phyloP scores from a whole-genome alignment of 2,888 invertebrate genomes.

The Eulithis testata region DNA sequence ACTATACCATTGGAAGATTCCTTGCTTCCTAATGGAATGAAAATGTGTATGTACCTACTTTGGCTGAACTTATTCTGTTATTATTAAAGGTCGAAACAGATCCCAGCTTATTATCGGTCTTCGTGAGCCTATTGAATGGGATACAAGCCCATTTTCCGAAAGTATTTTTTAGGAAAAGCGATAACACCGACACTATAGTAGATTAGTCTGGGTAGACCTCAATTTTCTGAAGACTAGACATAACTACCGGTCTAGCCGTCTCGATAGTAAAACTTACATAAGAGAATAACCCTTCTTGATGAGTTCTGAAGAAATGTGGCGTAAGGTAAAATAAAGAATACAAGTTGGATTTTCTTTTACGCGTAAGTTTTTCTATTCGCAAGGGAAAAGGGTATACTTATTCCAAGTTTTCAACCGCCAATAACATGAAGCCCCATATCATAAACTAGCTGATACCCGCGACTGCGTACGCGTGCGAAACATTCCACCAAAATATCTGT shows the following conservation, averaged over 20 bases:
- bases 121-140: conserved; percentile 8
- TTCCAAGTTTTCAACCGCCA: not conserved
- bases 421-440: too few species aligned
- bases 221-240: not conserved
- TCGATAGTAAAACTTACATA: conserved; percentile 15
- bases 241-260: conserved; percentile 8
- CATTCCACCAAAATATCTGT: too few species aligned
- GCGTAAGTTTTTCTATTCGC: not conserved
- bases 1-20: too few species aligned
- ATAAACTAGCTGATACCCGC: too few species aligned
- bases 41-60: too few species aligned
- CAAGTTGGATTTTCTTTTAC: not conserved
- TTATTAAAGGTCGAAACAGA: not conserved
- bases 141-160: conserved; percentile 20
- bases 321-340: conserved; percentile 7
- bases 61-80: not conserved
- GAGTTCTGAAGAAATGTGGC: conserved; percentile 16
- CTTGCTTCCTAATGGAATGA: too few species aligned
- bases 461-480: too few species aligned
- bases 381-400: conserved; percentile 1
- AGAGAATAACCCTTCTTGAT: conserved; percentile 15
- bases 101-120: conserved; percentile 1
- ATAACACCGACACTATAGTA: conserved; percentile 4
- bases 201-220: conserved; percentile 10
- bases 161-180: conserved; percentile 15